Percentiles rank a stretch among this genome's conserved stretches.
Evolutionary conservation across 2,113 vertebrate species (phyloP).

Genomic region (Apus apus): DNA sequence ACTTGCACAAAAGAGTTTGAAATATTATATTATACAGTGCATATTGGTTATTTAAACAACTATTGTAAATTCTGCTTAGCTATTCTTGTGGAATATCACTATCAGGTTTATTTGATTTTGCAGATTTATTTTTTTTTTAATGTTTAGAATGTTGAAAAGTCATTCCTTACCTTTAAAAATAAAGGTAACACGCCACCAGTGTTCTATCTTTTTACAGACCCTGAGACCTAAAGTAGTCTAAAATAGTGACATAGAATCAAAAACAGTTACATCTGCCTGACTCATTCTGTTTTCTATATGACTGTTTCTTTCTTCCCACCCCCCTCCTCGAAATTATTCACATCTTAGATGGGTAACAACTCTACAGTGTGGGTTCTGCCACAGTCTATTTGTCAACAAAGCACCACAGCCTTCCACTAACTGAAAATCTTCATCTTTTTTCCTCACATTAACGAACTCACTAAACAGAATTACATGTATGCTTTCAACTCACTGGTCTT

Average conservation of each 20-base stretch:
- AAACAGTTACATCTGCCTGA: not conserved
- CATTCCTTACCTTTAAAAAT: not conserved
- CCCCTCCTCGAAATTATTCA: not conserved
- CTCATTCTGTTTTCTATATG: too few relatives aligned
- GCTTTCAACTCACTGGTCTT: not conserved
- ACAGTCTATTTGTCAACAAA: not conserved
- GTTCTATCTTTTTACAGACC: not conserved
- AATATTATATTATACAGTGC: not conserved
- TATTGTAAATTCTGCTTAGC: not conserved
- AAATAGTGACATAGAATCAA: not conserved
- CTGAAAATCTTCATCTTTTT: not conserved
- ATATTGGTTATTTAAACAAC: not conserved
- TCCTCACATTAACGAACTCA: not conserved
- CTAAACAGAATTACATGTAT: not conserved
- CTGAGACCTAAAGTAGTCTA: accelerated
- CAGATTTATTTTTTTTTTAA: not conserved
- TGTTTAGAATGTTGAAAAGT: not conserved
- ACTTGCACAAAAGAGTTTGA: not conserved
- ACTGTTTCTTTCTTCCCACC: not conserved
- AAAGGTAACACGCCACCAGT: not conserved
- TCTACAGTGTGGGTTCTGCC: not conserved
- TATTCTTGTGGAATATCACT: not conserved
- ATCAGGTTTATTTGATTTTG: not conserved
- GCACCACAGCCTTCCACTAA: not conserved
- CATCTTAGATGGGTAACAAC: not conserved